phyloP scores from a whole-genome alignment of 2,888 invertebrate genomes.

The Portevinia maculata region DNA sequence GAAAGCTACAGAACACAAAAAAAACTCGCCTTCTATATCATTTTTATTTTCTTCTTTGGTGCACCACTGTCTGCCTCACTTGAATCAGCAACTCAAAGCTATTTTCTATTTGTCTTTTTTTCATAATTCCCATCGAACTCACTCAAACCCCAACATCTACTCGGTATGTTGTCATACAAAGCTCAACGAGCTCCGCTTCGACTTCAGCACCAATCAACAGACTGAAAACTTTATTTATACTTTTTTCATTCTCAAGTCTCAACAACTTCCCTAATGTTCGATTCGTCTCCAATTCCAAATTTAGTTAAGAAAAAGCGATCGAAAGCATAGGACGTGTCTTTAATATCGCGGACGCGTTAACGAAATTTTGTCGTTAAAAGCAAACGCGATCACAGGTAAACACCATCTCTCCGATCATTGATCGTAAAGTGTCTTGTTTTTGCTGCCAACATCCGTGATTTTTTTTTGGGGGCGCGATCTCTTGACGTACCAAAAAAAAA shows the following conservation, averaged over 20 bases:
- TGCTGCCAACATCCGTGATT: conserved; percentile 39
- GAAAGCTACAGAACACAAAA: too few species aligned
- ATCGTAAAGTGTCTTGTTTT: conserved; percentile 20
- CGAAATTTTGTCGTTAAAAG: conserved; percentile 27
- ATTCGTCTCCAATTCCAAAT: conserved; percentile 59
- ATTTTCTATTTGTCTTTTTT: too few species aligned
- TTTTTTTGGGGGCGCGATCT: conserved; percentile 44
- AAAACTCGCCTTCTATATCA: neutral
- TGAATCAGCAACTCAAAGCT: conserved; percentile 27
- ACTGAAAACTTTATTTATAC: conserved; percentile 46
- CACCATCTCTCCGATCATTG: conserved; percentile 18
- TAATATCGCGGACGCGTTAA: conserved; percentile 52
- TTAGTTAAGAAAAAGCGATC: conserved; percentile 67
- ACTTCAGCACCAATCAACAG: conserved; percentile 25
- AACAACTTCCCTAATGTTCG: conserved; percentile 40
- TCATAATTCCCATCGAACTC: conserved; percentile 29
- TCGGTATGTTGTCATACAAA: conserved; percentile 40
- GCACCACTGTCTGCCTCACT: conserved; percentile 27
- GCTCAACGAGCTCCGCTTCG: conserved; percentile 14
- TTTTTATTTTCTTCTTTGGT: neutral
- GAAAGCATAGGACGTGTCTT: conserved; percentile 64
- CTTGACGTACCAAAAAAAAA: conserved; percentile 9
- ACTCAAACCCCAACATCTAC: conserved; percentile 5
- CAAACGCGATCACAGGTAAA: conserved; percentile 57
- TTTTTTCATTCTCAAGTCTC: too few species aligned